Conservation (phyloP, 2,888 invertebrate genomes). For the Drosophila mulleri region DNA sequence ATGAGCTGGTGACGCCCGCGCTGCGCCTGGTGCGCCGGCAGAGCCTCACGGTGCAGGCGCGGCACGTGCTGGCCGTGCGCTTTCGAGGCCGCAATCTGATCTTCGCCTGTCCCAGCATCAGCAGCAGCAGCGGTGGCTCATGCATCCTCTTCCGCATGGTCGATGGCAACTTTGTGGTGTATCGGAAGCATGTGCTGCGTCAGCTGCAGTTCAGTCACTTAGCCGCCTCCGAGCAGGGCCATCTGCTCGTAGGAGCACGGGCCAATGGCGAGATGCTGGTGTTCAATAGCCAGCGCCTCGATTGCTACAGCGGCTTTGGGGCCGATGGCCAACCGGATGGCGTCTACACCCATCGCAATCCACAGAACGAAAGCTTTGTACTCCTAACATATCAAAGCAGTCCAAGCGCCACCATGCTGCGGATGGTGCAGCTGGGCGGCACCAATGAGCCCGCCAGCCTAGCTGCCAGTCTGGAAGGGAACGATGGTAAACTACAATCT, state of each 20-base stretch:
- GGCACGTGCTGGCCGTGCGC: conserved; percentile 60
- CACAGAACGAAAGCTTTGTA: conserved; percentile 69
- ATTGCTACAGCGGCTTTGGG: conserved; percentile 79
- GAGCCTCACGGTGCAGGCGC: conserved; percentile 70
- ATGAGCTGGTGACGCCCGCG: conserved; percentile 58
- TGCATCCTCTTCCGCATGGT: conserved; percentile 78
- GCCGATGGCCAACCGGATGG: conserved; percentile 57
- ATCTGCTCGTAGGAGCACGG: conserved; percentile 73
- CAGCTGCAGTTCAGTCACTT: conserved; percentile 75
- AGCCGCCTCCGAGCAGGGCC: conserved; percentile 47
- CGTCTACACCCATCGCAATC: conserved; percentile 65
- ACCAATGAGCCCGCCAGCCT: conserved; percentile 27
- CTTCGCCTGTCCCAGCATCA: conserved; percentile 66
- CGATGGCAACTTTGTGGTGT: conserved; percentile 75
- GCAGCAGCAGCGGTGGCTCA: conserved; percentile 2
- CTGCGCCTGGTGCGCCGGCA: conserved; percentile 68
- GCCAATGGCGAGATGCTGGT: conserved; percentile 70
- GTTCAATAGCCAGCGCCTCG: conserved; percentile 74
- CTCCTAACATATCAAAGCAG: conserved; percentile 61
- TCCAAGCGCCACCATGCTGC: conserved; percentile 58
- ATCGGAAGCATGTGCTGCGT: conserved; percentile 60
- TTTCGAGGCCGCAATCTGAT: conserved; percentile 75
- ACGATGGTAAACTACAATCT: conserved; percentile 37
- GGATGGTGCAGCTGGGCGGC: conserved; percentile 74
- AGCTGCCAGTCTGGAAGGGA: conserved; percentile 42